phyloP scores from a whole-genome alignment of 2,113 vertebrate species.

The Atractosteus spatula region DNA sequence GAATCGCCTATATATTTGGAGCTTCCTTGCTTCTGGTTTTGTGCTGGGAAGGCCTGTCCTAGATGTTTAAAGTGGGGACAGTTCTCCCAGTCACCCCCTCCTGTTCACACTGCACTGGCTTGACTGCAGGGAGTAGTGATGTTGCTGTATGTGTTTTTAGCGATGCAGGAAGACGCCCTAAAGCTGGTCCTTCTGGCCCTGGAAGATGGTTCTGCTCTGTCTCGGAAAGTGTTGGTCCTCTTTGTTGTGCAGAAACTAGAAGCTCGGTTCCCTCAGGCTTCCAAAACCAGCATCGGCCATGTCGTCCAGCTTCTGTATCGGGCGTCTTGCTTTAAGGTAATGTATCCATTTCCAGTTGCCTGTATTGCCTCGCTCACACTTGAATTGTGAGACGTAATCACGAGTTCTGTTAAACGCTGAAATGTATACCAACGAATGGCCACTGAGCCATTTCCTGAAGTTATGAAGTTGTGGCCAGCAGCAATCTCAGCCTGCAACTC shows the following conservation, averaged over 20 bases:
- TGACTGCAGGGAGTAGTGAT: neutral
- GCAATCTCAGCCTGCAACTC: too few relatives aligned
- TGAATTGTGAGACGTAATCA: too few relatives aligned
- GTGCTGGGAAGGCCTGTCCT: neutral
- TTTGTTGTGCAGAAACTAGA: constrained; percentile 96
- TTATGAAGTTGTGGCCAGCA: too few relatives aligned
- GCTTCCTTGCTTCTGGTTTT: neutral
- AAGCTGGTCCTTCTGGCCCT: constrained; percentile 90
- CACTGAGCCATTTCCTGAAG: too few relatives aligned
- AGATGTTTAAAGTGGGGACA: neutral
- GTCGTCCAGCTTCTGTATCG: constrained; percentile 97
- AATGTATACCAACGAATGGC: too few relatives aligned
- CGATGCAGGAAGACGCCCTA: constrained; percentile 95
- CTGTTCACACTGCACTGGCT: neutral
- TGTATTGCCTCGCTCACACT: too few relatives aligned
- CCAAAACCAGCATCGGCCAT: constrained; percentile 96
- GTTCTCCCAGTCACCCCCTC: neutral
- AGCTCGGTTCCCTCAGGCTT: constrained; percentile 94
- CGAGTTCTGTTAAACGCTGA: too few relatives aligned
- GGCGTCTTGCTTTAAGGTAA: constrained; percentile 95
- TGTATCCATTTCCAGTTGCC: too few relatives aligned
- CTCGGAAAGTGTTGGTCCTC: constrained; percentile 94
- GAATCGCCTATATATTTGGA: neutral
- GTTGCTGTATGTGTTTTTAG: constrained; percentile 53
- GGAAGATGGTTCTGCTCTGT: constrained; percentile 94